Base-by-base conservation (phyloP, 2,797 vertebrate genomes). In the Lacerta agilis region DNA sequence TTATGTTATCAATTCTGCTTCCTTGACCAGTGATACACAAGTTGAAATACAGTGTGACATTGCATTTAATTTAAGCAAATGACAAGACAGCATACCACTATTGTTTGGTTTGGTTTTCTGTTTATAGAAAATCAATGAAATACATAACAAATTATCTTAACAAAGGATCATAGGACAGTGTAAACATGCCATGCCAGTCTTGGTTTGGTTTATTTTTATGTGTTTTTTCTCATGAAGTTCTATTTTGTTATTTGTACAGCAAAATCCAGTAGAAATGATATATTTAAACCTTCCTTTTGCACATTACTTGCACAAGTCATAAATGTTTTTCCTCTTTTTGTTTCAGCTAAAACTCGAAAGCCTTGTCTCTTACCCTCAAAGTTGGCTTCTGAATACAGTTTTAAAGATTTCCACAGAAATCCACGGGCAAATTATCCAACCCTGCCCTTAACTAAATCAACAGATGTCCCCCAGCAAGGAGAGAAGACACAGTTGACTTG, bases 261-360 rank as follows among this genome's bases (percentile, higher is more conserved):
- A 49, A 49, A 49, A 49, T 49, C 13, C 58, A 18, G 58, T 61
- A 61, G 58, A 61, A 61, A 61, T 61, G 58, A 61, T 61, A 61
- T 61, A 64, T 9, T 29, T 38, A 79, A 79, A 79, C 36, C 8
- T 78, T 78, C 36, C 18, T 27, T 76, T 75, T 43, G 80, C 33
- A 81, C n/a, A 6, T 61, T 64, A 41, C 7, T 64, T 90, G 77
- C 79, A 38, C 72, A 36, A 36, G 9, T n/a, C 27, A 9, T 71
- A 38, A 38, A 73, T 17, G 0, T 36, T 73, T 38, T 7, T 36
- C 20, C 61, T 36, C 33, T 18, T 88, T 94, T 96, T 81, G 97
- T 96, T 97, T 94, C 95, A 99, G 99, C 98, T 89, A 99, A 99
- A 95, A 97, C 95, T 93, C 97, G 96, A 90, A 98, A 98, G 93